Conservation (phyloP, 2,888 invertebrate species). For the Drosophila phalerata region DNA sequence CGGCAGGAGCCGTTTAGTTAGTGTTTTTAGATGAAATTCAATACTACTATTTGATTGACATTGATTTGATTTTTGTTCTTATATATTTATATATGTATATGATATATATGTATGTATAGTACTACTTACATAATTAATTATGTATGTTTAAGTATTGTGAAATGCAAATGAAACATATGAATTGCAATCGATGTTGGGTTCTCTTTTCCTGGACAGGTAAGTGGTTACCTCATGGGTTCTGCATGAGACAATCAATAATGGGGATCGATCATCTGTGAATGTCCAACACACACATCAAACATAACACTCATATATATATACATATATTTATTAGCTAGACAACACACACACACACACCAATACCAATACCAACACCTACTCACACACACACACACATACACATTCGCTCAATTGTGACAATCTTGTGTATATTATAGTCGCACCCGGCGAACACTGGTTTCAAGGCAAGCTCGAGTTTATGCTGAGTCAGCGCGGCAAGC, state of each 20-base stretch:
- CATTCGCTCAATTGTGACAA: slow-evolving; percentile 52
- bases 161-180: slow-evolving; percentile 55
- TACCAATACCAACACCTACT: slow-evolving; percentile 1
- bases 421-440: slow-evolving; percentile 81
- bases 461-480: slow-evolving; percentile 86
- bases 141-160: slow-evolving; percentile 45
- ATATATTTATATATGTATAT: slow-evolving; percentile 28
- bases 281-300: slow-evolving; percentile 67
- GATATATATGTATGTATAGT: slow-evolving; percentile 14
- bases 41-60: slow-evolving; percentile 35
- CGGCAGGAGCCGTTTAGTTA: slow-evolving; percentile 68
- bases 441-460: slow-evolving; percentile 86
- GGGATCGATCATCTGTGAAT: slow-evolving; percentile 76
- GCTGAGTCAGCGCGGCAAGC: slow-evolving; percentile 86
- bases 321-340: slow-evolving; percentile 14
- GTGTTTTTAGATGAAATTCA: slow-evolving; percentile 64
- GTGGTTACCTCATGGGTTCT: slow-evolving; percentile 48
- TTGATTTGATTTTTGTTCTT: slow-evolving; percentile 40
- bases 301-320: slow-evolving; percentile 38
- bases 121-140: slow-evolving; percentile 24
- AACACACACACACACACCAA: neutral
- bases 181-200: slow-evolving; percentile 22
- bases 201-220: slow-evolving; percentile 58
- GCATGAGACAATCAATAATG: slow-evolving; percentile 63
- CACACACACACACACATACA: slow-evolving; percentile 33